These are phyloP conservation scores for Desmodus rotundus DNA, from an alignment of 2,113 vertebrate species.

Conservation along the genomic window DNA sequence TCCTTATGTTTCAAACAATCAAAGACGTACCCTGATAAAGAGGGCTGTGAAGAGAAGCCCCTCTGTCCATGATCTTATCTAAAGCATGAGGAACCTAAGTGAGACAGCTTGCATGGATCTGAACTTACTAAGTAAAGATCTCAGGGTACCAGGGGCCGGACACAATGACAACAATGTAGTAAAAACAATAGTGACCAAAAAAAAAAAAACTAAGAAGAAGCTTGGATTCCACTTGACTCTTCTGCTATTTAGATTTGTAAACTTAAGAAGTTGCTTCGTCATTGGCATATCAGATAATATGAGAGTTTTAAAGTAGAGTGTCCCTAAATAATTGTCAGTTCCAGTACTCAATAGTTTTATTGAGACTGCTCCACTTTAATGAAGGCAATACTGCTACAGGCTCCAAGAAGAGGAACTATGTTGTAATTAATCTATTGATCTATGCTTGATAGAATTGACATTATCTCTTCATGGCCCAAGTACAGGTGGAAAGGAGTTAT, in stretches of 20 bases:
- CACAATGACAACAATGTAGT: neutral
- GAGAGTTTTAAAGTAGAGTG: neutral
- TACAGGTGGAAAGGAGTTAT: neutral
- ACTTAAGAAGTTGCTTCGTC: neutral
- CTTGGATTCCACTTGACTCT: neutral
- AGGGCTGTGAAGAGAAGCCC: neutral
- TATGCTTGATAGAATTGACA: neutral
- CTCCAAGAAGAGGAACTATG: neutral
- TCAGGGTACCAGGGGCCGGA: neutral
- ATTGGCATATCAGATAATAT: neutral
- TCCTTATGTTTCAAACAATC: neutral
- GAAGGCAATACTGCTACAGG: neutral
- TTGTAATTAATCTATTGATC: neutral
- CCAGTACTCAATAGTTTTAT: neutral
- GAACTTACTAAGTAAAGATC: neutral
- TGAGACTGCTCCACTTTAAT: neutral
- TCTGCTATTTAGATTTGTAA: neutral
- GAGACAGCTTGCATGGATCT: neutral
- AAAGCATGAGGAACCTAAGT: neutral
- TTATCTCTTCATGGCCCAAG: neutral
- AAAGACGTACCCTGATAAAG: neutral
- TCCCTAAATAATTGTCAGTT: neutral
- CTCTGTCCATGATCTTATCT: neutral
- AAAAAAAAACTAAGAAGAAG: neutral
- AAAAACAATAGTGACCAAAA: neutral